Evolutionary conservation across 2,888 invertebrate species (phyloP), one percentile per base, ranked within the genome.

Genomic region (Callosobruchus maculatus): DNA sequence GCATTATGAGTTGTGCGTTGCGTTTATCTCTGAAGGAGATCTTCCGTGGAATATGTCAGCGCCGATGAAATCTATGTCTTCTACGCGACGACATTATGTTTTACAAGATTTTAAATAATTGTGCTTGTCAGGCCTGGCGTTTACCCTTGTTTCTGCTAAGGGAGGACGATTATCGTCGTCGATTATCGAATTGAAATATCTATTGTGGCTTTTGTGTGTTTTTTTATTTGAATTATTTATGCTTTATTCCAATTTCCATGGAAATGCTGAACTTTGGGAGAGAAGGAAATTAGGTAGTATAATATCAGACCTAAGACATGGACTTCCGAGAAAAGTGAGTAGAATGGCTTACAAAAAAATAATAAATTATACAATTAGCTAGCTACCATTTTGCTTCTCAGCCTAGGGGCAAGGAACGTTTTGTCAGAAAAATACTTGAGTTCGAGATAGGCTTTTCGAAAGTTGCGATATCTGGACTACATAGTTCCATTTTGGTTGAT

Each of bases 71-170:
- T 76, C 74, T 73, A 74, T 77, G 76, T 74, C 67, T 72, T 76
- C 72, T 70, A 72, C 75, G 74, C 76, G 73, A 75, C 74, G 21
- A 72, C 78, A 77, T 77, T 75, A 73, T 80, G 80, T 79, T 77
- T 49, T 75, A 80, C 80, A 80, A 77, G 76, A 68, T 76, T 77
- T 80, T 80, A 80, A 80, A 79, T 80, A 80, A 80, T 80, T 80
- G 75, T 74, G 30, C 72, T 68, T 78, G 78, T 78, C 77, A 76
- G 67, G 20, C 74, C 22, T 21, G 21, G 70, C 70, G 66, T 49
- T 67, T 22, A n/a, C 68, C 71, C 21, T 31, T 22, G 22, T 71
- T 71, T 70, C 20, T 70, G 21, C 71, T 71, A 26, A 49, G 20
- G 21, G 71, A 20, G 76, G 49, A 49, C 49, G 49, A 18, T 18